Percentiles rank a stretch among this genome's conserved stretches.
Conservation (phyloP, 2,888 invertebrate genomes). For the Dasysyrphus albostriatus region DNA sequence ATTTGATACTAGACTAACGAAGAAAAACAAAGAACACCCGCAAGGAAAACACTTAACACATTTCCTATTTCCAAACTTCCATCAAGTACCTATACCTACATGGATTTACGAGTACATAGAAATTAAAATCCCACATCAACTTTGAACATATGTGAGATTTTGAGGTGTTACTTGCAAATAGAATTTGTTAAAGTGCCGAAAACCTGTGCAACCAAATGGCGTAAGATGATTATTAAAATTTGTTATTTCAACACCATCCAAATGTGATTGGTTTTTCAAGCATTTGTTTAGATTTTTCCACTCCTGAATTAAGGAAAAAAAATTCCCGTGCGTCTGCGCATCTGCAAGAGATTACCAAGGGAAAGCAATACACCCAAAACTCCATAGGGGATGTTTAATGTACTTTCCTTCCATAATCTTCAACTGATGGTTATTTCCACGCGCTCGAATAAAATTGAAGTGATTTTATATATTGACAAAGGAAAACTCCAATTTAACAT, state of each 20-base stretch:
- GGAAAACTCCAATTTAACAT: not conserved
- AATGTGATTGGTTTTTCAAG: constrained; percentile 69
- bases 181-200: constrained; percentile 49
- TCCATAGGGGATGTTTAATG: not conserved
- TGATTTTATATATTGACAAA: constrained; percentile 7
- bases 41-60: constrained; percentile 64
- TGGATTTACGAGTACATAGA: not conserved
- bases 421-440: constrained; percentile 34
- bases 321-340: constrained; percentile 58
- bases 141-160: constrained; percentile 40
- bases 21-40: constrained; percentile 25
- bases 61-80: constrained; percentile 47
- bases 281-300: constrained; percentile 34
- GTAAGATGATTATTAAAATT: constrained; percentile 57
- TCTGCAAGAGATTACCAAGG: constrained; percentile 60
- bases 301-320: constrained; percentile 39
- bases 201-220: constrained; percentile 61
- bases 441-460: constrained; percentile 27
- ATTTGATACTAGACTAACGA: constrained; percentile 23
- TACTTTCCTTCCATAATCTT: constrained; percentile 57
- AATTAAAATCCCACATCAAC: constrained; percentile 27
- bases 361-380: not conserved
- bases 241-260: constrained; percentile 65
- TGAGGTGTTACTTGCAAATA: constrained; percentile 12
- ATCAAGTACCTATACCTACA: constrained; percentile 5